Evolutionary conservation across 2,797 vertebrate species (phyloP).

Genomic region (Oceanodroma leucorhoa): DNA sequence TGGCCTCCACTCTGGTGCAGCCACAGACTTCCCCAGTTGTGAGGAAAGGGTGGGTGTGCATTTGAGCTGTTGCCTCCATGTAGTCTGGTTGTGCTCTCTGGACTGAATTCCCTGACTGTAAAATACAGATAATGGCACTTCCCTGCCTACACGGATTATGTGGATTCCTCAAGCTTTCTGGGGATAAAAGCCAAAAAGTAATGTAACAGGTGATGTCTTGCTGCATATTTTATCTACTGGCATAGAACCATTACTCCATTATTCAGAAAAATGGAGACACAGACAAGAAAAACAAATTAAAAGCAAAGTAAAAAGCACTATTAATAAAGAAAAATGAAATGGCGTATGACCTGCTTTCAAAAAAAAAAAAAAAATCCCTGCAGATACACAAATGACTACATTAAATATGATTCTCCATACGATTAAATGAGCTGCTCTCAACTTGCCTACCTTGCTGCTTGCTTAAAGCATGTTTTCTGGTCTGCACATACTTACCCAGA

Average conservation of each 20-base stretch:
- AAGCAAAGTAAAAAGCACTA: background rate
- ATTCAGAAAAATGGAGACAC: conserved; percentile 7
- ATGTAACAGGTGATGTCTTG: conserved; percentile 1
- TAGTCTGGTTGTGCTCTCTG: background rate
- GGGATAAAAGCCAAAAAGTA: conserved; percentile 31
- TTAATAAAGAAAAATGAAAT: conserved; percentile 28
- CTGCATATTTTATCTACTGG: conserved; percentile 51
- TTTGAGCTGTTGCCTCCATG: background rate
- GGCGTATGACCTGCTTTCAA: background rate
- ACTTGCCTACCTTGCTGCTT: background rate
- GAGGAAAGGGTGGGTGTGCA: background rate
- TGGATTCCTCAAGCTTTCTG: conserved; percentile 14
- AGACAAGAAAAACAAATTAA: conserved; percentile 37
- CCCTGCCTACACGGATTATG: background rate
- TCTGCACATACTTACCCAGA: background rate
- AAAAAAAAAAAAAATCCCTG: background rate
- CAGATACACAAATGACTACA: background rate
- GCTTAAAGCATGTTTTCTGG: background rate
- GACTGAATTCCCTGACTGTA: background rate
- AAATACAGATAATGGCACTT: conserved; percentile 6
- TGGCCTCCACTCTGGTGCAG: background rate
- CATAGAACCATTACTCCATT: conserved; percentile 27
- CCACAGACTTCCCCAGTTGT: background rate
- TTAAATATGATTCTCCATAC: background rate
- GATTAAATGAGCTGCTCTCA: background rate